Evolutionary conservation across 2,113 vertebrate species (phyloP).

Genomic region (Puma concolor): DNA sequence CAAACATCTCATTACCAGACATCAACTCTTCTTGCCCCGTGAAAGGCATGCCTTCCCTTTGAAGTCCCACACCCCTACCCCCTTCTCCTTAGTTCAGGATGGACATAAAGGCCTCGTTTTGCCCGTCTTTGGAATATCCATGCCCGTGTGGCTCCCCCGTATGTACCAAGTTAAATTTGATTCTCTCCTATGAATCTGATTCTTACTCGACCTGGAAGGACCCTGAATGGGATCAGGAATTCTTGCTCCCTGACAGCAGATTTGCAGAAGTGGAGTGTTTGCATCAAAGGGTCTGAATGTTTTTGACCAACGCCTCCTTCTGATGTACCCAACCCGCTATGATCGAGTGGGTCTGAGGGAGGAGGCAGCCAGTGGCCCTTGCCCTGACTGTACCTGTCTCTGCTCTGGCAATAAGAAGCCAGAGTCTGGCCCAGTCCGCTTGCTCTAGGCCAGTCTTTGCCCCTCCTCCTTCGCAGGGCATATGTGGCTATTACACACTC

Average conservation of each 20-base stretch:
- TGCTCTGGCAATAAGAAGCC: background rate
- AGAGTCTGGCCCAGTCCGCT: background rate
- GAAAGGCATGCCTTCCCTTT: background rate
- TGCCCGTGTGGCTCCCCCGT: background rate
- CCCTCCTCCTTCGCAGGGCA: background rate
- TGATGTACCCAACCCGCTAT: too few relatives aligned
- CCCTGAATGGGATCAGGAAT: background rate
- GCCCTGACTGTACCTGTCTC: accelerated
- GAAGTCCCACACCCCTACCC: background rate
- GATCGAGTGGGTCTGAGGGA: background rate
- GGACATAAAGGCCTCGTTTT: background rate
- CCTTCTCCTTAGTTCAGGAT: background rate
- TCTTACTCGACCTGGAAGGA: background rate
- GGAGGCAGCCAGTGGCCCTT: background rate
- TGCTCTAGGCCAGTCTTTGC: background rate
- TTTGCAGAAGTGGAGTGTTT: background rate
- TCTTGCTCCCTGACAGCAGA: background rate
- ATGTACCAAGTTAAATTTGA: background rate
- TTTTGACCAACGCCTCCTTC: background rate
- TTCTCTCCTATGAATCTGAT: background rate
- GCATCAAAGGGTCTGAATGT: background rate
- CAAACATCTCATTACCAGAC: background rate
- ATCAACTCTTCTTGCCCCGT: background rate
- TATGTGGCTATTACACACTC: background rate
- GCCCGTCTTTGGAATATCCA: background rate